phyloP scores from a whole-genome alignment of 2,888 invertebrate species.

The Netelia virgata region DNA sequence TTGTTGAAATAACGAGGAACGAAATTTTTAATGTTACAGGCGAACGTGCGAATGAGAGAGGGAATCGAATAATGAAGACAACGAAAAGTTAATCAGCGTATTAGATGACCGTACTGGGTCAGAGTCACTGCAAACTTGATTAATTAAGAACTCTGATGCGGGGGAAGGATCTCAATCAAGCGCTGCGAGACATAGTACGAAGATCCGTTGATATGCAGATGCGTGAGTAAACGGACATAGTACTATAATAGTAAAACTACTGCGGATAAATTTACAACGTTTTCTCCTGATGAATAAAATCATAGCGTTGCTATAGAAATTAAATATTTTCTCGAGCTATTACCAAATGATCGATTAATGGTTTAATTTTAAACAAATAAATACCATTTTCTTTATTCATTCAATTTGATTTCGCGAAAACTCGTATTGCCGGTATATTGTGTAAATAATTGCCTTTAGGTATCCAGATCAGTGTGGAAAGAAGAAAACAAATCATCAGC shows the following conservation, averaged over 20 bases:
- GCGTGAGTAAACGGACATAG: slow-evolving; percentile 6
- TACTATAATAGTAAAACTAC: not conserved
- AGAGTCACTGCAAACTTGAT: slow-evolving; percentile 62
- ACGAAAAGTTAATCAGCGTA: slow-evolving; percentile 38
- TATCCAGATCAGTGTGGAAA: slow-evolving; percentile 51
- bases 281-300: not conserved
- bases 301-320: no score
- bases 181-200: not conserved
- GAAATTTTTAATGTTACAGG: not conserved
- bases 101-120: slow-evolving; percentile 47
- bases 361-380: no score
- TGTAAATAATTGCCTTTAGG: slow-evolving; percentile 59
- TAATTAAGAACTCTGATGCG: slow-evolving; percentile 56
- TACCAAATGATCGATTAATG: no score
- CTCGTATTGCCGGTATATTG: not conserved
- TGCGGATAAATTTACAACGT: not conserved
- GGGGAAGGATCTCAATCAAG: slow-evolving; percentile 35
- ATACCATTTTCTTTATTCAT: not conserved
- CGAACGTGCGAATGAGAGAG: not conserved
- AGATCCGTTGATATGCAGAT: slow-evolving; percentile 54
- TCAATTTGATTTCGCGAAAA: not conserved
- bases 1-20: not conserved
- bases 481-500: slow-evolving; percentile 19
- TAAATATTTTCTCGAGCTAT: no score
- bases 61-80: not conserved